Evolutionary conservation across 2,797 vertebrate species (phyloP), one percentile per base, ranked within the genome.

Genomic region (Coilia nasus): DNA sequence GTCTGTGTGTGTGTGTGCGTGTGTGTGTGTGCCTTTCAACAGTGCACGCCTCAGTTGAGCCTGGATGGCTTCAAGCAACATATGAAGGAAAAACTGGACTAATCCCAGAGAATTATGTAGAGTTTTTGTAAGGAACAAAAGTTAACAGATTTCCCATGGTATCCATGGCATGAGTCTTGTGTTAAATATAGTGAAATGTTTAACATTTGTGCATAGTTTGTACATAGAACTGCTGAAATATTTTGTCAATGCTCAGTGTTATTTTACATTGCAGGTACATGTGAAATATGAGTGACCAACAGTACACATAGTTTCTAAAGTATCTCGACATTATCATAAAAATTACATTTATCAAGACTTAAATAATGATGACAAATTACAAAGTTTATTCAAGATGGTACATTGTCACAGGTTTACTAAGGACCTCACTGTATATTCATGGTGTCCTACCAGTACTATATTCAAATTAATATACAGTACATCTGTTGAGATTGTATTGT

Each of bases 21-120:
- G 56, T 89, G 83, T 62, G 9, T 83, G 28, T 85, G 80, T 87
- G 85, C 93, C 14, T 92, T 78, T 91, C 54, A 87, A 64, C 94
- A 99, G 98, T 99, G 31, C 96, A 98, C 89, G 94, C 97, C 0
- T 99, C 98, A 59, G 98, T 99, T 94, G 98, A 99, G 93, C 98
- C 98, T 35, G 98, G 98, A 31, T 99, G 98, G 98, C 95, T 99
- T 89, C 98, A 99, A 93, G 98, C 97, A 57, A 98, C 98, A 5
- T 98, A 97, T 78, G 97, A 98, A 87, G 97, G 97, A 90, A 98
- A 93, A 95, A 99, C 97, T 12, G 98, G 98, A 91, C 96, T 99
- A 23, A 93, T 99, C 91, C 98, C 98, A 88, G 98, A 98, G 89
- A 99, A 99, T 95, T 99, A 99, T 87, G 96, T 99, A 93, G 93